Evolutionary conservation across 2,888 invertebrate genomes (phyloP).

Genomic region (Laspeyria flexula): DNA sequence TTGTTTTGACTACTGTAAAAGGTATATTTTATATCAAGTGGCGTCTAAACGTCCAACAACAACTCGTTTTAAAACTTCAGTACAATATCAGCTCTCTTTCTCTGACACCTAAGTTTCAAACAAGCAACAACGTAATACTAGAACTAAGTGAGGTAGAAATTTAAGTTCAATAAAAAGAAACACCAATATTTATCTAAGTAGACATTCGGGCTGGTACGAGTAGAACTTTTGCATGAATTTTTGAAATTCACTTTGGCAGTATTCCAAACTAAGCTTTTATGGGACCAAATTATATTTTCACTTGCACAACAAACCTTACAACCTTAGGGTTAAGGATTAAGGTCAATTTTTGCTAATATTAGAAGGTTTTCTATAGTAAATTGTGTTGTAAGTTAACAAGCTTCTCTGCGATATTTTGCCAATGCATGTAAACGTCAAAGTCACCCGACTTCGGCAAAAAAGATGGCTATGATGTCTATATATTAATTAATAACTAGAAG

Average conservation of each 20-base stretch:
- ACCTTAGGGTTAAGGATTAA: not conserved
- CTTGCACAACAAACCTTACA: not conserved
- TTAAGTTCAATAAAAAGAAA: not conserved
- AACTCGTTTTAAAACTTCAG: too few relatives aligned
- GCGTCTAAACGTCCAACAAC: too few relatives aligned
- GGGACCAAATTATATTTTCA: slow-evolving; percentile 18
- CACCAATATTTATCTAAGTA: slow-evolving; percentile 15
- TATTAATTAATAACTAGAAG: too few relatives aligned
- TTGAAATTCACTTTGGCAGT: slow-evolving; percentile 35
- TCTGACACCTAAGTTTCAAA: too few relatives aligned
- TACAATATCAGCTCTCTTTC: too few relatives aligned
- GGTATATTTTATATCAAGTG: too few relatives aligned
- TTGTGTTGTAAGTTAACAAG: slow-evolving; percentile 22
- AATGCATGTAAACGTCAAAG: slow-evolving; percentile 19
- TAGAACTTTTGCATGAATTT: slow-evolving; percentile 30
- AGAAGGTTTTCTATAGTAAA: not conserved
- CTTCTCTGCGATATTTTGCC: slow-evolving; percentile 25
- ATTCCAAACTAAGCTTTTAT: slow-evolving; percentile 29
- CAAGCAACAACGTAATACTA: not conserved
- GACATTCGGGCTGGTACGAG: slow-evolving; percentile 11
- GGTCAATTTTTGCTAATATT: slow-evolving; percentile 6
- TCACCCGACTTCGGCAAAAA: slow-evolving; percentile 13
- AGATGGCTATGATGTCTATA: too few relatives aligned
- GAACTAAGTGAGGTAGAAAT: not conserved
- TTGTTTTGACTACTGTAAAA: too few relatives aligned